Evolutionary conservation across 2,888 invertebrate genomes (phyloP).

Genomic region (Nephrotoma flavescens): DNA sequence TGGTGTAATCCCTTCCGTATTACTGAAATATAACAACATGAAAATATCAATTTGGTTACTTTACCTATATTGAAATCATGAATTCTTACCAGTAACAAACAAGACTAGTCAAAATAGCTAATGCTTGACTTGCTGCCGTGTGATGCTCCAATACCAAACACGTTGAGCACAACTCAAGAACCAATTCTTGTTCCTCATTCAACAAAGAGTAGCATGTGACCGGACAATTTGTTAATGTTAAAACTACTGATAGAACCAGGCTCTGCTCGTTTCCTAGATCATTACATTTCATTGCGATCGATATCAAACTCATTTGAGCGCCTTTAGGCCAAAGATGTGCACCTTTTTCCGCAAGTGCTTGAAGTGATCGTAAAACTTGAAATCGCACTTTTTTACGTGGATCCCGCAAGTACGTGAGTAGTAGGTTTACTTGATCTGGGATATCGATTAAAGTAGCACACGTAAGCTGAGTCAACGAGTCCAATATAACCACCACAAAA

Average conservation of each 20-base stretch:
- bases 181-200: constrained; percentile 23
- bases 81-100: constrained; percentile 16
- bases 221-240: constrained; percentile 28
- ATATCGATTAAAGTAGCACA: constrained; percentile 81
- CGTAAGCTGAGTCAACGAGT: constrained; percentile 76
- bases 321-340: constrained; percentile 66
- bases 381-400: constrained; percentile 53
- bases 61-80: too few species aligned
- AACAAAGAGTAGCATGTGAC: constrained; percentile 27
- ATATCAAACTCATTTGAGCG: constrained; percentile 28
- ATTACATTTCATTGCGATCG: constrained; percentile 24
- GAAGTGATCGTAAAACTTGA: constrained; percentile 49
- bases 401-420: constrained; percentile 55
- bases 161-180: constrained; percentile 25
- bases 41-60: not conserved
- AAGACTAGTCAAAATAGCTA: constrained; percentile 26
- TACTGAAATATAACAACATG: constrained; percentile 7
- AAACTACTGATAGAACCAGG: constrained; percentile 25
- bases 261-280: constrained; percentile 26
- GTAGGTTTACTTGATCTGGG: constrained; percentile 64
- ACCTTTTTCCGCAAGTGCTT: constrained; percentile 52
- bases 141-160: constrained; percentile 28
- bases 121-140: constrained; percentile 26
- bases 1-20: constrained; percentile 15
- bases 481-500: constrained; percentile 67